Evolutionary conservation across 2,797 vertebrate species (phyloP).

Genomic region (Phrynocephalus guinanensis): DNA sequence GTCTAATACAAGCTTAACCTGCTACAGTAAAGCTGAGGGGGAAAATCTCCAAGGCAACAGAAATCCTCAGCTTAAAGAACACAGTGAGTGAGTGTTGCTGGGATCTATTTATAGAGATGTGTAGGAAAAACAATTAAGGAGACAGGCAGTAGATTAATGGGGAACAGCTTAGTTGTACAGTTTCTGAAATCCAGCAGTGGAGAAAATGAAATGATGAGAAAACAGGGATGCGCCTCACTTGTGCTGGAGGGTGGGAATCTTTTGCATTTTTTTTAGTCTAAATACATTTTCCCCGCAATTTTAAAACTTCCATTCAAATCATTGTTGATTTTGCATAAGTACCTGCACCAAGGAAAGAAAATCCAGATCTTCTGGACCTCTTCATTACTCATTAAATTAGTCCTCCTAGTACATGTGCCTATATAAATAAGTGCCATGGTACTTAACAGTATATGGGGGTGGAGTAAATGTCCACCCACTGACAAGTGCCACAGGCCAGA

Average conservation of each 20-base stretch:
- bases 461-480: too few relatives aligned
- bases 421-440: too few relatives aligned
- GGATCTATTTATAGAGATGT: slow-evolving; percentile 80
- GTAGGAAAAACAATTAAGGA: slow-evolving; percentile 78
- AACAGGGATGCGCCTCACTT: not conserved
- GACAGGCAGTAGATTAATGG: slow-evolving; percentile 73
- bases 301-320: slow-evolving; percentile 4
- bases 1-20: slow-evolving; percentile 56
- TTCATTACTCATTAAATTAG: not conserved
- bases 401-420: not conserved
- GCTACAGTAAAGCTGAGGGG: slow-evolving; percentile 54
- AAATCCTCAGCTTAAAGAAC: slow-evolving; percentile 78
- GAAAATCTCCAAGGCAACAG: slow-evolving; percentile 78
- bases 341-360: not conserved
- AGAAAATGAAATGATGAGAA: slow-evolving; percentile 38
- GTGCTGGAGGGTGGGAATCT: not conserved
- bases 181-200: slow-evolving; percentile 56
- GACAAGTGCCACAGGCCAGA: too few relatives aligned
- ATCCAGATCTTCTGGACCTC: not conserved
- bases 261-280: not conserved
- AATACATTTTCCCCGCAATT: not conserved
- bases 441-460: too few relatives aligned
- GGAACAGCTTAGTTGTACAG: slow-evolving; percentile 66
- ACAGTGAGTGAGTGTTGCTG: slow-evolving; percentile 69
- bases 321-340: not conserved